Evolutionary conservation across 2,113 vertebrate genomes (phyloP).

Genomic region (Spheniscus mendiculus): DNA sequence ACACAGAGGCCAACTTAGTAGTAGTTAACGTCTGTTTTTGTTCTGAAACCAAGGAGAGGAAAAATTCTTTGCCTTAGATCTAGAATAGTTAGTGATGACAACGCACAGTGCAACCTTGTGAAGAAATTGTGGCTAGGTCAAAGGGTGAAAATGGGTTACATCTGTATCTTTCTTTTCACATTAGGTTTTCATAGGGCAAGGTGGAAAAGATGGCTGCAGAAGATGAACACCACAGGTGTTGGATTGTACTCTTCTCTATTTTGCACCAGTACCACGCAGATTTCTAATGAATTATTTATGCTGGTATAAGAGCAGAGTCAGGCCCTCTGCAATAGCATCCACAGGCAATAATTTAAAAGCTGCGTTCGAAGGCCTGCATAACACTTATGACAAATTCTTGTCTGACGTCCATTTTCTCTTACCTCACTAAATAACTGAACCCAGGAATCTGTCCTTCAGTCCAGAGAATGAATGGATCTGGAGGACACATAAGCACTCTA

Average conservation of each 20-base stretch:
- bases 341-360: not conserved
- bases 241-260: not conserved
- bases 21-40: not conserved
- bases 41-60: not conserved
- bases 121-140: not conserved
- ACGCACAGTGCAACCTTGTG: not conserved
- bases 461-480: not conserved
- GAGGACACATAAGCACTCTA: not conserved
- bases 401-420: not conserved
- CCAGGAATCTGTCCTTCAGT: not conserved
- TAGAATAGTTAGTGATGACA: not conserved
- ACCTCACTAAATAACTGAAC: not conserved
- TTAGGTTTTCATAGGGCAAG: not conserved
- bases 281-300: not conserved
- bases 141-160: not conserved
- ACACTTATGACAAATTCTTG: not conserved
- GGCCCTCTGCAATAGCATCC: not conserved
- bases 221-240: not conserved
- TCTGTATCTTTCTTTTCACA: not conserved
- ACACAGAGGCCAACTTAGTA: not conserved
- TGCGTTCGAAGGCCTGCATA: not conserved
- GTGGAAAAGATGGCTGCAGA: not conserved
- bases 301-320: not conserved
- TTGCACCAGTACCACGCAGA: not conserved
- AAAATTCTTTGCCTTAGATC: not conserved